Evolutionary conservation across 2,797 vertebrate species (phyloP).

Genomic region (Uromys caudimaculatus): DNA sequence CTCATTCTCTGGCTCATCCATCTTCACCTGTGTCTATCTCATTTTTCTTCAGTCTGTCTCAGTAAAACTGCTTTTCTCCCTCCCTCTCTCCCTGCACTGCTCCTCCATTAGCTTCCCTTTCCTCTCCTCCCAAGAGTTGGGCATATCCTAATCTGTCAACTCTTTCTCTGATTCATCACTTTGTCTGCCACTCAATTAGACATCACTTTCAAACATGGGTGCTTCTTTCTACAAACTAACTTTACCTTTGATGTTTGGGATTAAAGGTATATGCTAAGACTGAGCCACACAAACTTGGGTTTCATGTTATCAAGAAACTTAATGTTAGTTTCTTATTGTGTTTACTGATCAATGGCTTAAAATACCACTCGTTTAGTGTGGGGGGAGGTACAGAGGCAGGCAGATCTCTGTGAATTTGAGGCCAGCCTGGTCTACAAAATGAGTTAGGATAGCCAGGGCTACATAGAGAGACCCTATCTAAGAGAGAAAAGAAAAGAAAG

Average conservation of each 20-base stretch:
- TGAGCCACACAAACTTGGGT: background rate
- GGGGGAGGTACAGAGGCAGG: background rate
- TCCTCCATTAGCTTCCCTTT: background rate
- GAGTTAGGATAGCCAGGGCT: background rate
- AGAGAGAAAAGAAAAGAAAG: background rate
- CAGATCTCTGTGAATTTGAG: background rate
- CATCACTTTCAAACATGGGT: background rate
- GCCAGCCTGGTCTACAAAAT: background rate
- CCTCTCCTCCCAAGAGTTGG: background rate
- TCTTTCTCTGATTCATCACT: background rate
- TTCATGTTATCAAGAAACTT: background rate
- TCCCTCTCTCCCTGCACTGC: background rate
- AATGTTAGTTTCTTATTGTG: background rate
- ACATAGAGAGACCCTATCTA: background rate
- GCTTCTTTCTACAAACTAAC: background rate
- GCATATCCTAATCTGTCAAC: background rate
- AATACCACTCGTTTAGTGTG: background rate
- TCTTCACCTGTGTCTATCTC: background rate
- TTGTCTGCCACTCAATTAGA: background rate
- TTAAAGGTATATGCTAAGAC: background rate
- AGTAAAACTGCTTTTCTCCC: background rate
- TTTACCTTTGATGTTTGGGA: background rate
- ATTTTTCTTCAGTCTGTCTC: background rate
- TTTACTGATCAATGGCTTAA: background rate
- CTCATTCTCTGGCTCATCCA: no score